These are phyloP conservation scores for Drosophila chauvacae DNA, from an alignment of 1,140 invertebrate genomes.

Conservation along the genomic window DNA sequence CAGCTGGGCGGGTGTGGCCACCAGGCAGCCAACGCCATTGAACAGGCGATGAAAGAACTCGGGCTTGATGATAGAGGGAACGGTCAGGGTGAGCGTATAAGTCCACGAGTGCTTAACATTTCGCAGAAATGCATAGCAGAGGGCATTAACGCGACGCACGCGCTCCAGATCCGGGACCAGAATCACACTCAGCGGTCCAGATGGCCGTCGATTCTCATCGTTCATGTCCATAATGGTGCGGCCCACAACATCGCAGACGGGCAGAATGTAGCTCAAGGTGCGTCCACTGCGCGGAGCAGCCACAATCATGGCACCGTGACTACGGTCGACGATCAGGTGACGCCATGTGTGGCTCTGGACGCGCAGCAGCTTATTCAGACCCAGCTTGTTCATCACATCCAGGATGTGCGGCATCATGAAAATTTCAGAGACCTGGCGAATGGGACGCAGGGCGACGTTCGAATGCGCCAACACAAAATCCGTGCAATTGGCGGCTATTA, in stretches of 20 bases:
- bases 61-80: constrained; percentile 15
- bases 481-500: constrained; percentile 36
- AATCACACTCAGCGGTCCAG: constrained; percentile 33
- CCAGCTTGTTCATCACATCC: constrained; percentile 30
- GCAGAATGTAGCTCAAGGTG: constrained; percentile 51
- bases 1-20: constrained; percentile 57
- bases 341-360: constrained; percentile 66
- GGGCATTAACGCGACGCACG: constrained; percentile 23
- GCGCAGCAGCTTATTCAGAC: constrained; percentile 37
- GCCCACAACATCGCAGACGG: constrained; percentile 45
- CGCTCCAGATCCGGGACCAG: constrained; percentile 30
- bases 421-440: constrained; percentile 34
- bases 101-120: constrained; percentile 7
- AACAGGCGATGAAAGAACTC: constrained; percentile 41
- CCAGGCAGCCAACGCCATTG: constrained; percentile 48
- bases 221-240: background rate
- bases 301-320: constrained; percentile 54
- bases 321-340: constrained; percentile 17
- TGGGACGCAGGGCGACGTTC: constrained; percentile 3
- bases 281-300: constrained; percentile 61
- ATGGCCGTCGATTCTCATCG: background rate
- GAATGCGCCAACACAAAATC: constrained; percentile 52
- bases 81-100: constrained; percentile 20
- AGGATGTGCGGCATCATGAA: constrained; percentile 40
- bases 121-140: constrained; percentile 40